Evolutionary conservation across 2,113 vertebrate genomes (phyloP), one percentile per base, ranked within the genome.

Genomic region (Tachuris rubrigastra): DNA sequence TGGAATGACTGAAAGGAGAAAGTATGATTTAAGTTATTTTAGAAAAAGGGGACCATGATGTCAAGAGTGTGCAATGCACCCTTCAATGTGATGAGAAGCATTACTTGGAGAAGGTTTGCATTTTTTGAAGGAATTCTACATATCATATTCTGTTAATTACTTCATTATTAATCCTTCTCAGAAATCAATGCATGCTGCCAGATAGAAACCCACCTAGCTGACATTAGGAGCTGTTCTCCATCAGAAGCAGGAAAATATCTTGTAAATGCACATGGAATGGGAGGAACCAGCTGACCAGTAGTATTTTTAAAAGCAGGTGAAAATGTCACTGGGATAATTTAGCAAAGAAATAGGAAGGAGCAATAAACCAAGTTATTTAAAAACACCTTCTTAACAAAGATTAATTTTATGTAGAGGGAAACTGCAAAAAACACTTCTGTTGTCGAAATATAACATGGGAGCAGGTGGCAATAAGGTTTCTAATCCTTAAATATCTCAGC

Each of bases 1-100:
- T 59, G n/a, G 25, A 91, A 67, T 25, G 37, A 65, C 39, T 66
- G 58, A 78, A 89, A 93, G 71, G 31, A 85, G n/a, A 85, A 90
- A 80, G 30, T 24, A 46, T 7, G 7, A 31, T 53, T 83, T 58
- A 28, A 71, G 16, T 50, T 31, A 90, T 33, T 62, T 90, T 63
- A 55, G 59, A 52, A 92, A 63, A 80, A 58, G 16, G 17, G 39
- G 31, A 42, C 44, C 0, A 0, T 25, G 33, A 80, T 37, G 60
- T 52, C 63, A 90, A 35, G 39, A 67, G 44, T 1, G 1, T 1
- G 13, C 55, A 77, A n/a, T 14, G 44, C 15, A 80, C 33, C 35
- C 63, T 86, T 62, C 31, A 83, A 50, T 10, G 12, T 1, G 7
- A n/a, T 35, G 13, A 82, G 60, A 39, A 63, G 23, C 41, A 71